Evolutionary conservation across 2,113 vertebrate genomes (phyloP).

Genomic region (Erpornis zantholeuca): DNA sequence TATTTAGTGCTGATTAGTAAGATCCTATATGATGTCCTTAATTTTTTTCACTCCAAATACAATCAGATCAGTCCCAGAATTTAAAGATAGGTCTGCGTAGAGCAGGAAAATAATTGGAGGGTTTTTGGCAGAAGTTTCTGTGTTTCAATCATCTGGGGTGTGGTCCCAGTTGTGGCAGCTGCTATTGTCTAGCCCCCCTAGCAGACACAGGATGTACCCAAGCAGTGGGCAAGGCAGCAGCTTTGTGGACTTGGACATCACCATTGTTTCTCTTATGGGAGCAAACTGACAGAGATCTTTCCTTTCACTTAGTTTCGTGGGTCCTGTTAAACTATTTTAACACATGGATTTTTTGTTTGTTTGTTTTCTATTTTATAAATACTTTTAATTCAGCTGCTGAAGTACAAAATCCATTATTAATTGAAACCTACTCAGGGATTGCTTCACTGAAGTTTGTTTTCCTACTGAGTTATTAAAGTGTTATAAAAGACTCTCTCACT

Average conservation of each 20-base stretch:
- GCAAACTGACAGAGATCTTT: not conserved
- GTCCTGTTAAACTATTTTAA: not conserved
- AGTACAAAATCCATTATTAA: not conserved
- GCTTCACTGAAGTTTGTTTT: not conserved
- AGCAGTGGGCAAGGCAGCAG: not conserved
- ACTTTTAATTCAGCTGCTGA: not conserved
- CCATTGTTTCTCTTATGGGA: not conserved
- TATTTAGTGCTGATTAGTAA: not conserved
- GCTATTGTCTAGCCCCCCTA: not conserved
- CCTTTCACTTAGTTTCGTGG: not conserved
- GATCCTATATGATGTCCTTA: not conserved
- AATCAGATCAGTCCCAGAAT: not conserved
- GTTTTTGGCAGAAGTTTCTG: not conserved
- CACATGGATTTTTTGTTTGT: not conserved
- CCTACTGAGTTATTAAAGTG: not conserved
- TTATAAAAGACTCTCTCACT: slow-evolving; percentile 55
- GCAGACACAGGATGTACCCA: not conserved
- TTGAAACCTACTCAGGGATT: not conserved
- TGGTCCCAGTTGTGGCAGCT: not conserved
- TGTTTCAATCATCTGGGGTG: not conserved
- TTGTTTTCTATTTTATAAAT: not conserved
- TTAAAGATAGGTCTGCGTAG: not conserved
- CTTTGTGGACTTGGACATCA: not conserved
- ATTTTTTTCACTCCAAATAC: not conserved
- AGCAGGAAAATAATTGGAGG: not conserved